Percentiles rank a stretch among this genome's conserved stretches.
Conservation (phyloP, 2,888 invertebrate species). For the Drosophila falleni region DNA sequence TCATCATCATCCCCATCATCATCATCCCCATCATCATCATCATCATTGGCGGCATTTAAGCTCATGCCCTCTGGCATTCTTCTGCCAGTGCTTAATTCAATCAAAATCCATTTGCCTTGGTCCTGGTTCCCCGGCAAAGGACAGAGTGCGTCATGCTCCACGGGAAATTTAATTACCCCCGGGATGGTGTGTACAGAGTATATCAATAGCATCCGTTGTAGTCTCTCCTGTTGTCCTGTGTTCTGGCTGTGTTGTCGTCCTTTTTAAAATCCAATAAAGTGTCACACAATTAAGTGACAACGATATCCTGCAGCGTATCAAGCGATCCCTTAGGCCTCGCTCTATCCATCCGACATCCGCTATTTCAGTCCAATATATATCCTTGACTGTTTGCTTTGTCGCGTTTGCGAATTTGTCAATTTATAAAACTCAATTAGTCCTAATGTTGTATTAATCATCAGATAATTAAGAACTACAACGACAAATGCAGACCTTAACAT, state of each 20-base stretch:
- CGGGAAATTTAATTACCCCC: slow-evolving; percentile 80
- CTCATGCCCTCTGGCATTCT: slow-evolving; percentile 41
- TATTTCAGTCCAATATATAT: slow-evolving; percentile 9
- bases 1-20: slow-evolving; percentile 43
- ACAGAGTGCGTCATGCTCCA: slow-evolving; percentile 71
- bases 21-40: slow-evolving; percentile 41
- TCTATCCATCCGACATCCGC: slow-evolving; percentile 2
- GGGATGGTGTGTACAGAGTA: slow-evolving; percentile 14
- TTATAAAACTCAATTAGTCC: slow-evolving; percentile 66
- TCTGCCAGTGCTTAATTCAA: slow-evolving; percentile 72
- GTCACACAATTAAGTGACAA: slow-evolving; percentile 79
- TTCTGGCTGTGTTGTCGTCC: slow-evolving; percentile 40
- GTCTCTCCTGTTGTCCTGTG: too few species aligned
- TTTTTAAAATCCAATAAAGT: slow-evolving; percentile 83
- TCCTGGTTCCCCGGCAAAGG: slow-evolving; percentile 11
- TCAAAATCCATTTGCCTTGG: slow-evolving; percentile 66
- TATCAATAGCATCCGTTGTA: slow-evolving; percentile 30
- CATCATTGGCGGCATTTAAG: slow-evolving; percentile 68
- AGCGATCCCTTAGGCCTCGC: slow-evolving; percentile 15
- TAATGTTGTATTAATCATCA: slow-evolving; percentile 56
- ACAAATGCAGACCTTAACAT: not conserved
- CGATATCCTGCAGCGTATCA: slow-evolving; percentile 70
- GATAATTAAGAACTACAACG: slow-evolving; percentile 44
- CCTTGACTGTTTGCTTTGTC: slow-evolving; percentile 38
- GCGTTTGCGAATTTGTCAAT: slow-evolving; percentile 39